phyloP scores from a whole-genome alignment of 1,140 invertebrate genomes.

The Drosophila mojavensis region DNA sequence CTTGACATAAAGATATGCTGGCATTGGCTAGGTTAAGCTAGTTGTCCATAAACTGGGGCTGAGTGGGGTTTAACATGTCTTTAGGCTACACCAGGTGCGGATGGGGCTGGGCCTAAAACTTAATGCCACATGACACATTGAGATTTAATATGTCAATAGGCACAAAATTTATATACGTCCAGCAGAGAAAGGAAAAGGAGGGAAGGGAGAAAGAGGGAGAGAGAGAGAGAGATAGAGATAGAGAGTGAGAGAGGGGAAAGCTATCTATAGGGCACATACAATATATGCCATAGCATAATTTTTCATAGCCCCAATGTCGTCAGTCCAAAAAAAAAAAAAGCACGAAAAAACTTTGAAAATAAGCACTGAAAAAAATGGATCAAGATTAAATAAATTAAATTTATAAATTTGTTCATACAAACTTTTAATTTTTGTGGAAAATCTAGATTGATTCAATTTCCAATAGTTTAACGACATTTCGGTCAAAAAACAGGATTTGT shows the following conservation, averaged over 20 bases:
- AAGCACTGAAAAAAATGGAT: constrained; percentile 15
- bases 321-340: constrained; percentile 7
- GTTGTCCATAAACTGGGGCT: constrained; percentile 9
- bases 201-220: constrained; percentile 11
- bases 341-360: constrained; percentile 6
- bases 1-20: constrained; percentile 13
- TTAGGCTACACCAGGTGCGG: constrained; percentile 28
- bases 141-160: constrained; percentile 83
- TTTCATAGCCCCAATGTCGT: constrained; percentile 50
- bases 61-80: constrained; percentile 31
- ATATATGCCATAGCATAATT: constrained; percentile 48
- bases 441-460: no score
- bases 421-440: no score
- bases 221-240: background rate
- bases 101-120: constrained; percentile 57
- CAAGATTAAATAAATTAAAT: no score
- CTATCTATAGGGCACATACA: constrained; percentile 38
- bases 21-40: constrained; percentile 2
- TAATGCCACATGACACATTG: constrained; percentile 83
- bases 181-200: constrained; percentile 29
- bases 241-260: constrained; percentile 12
- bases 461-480: no score
- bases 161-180: constrained; percentile 74
- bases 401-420: no score
- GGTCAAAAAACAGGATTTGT: no score